Percentiles rank a stretch among this genome's conserved stretches.
phyloP scores from a whole-genome alignment of 64 coral and sea anemone genomes.

The Astreopora myriophthalma region DNA sequence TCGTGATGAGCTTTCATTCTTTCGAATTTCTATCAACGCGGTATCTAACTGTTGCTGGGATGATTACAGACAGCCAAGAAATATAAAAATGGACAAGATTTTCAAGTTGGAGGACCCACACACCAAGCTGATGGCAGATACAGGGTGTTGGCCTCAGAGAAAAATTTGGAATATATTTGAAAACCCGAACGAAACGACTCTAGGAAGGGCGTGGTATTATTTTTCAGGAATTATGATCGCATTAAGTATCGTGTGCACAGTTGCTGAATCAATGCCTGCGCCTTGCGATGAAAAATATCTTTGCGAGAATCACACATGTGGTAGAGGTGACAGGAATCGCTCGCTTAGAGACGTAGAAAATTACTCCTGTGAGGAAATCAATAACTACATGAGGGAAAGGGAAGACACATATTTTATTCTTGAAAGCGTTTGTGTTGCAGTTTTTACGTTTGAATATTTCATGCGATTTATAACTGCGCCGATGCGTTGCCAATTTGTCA shows the following conservation, averaged over 20 bases:
- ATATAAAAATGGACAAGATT: constrained; percentile 79
- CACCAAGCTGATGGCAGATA: neutral
- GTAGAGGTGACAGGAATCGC: constrained; percentile 5
- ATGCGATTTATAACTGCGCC: constrained; percentile 76
- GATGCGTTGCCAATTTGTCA: constrained; percentile 62
- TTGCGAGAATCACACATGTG: constrained; percentile 67
- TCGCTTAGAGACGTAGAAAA: neutral
- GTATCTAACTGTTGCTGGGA: constrained; percentile 92
- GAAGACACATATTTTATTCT: constrained; percentile 66
- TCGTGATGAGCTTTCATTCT: constrained; percentile 86
- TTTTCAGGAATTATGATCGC: constrained; percentile 85
- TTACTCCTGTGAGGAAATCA: constrained; percentile 50
- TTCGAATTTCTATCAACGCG: constrained; percentile 84
- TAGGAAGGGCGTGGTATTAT: constrained; percentile 78
- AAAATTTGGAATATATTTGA: constrained; percentile 87
- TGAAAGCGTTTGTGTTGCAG: constrained; percentile 70
- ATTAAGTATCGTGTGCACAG: constrained; percentile 89
- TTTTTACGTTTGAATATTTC: constrained; percentile 81
- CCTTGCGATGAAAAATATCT: constrained; percentile 80
- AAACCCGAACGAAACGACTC: constrained; percentile 57
- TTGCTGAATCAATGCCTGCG: constrained; percentile 72
- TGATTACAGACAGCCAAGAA: constrained; percentile 81
- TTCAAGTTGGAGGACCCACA: constrained; percentile 74
- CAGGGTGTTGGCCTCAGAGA: constrained; percentile 8
- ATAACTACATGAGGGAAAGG: constrained; percentile 20